Conservation (phyloP, 1,140 invertebrate genomes). For the Planococcus citri region DNA sequence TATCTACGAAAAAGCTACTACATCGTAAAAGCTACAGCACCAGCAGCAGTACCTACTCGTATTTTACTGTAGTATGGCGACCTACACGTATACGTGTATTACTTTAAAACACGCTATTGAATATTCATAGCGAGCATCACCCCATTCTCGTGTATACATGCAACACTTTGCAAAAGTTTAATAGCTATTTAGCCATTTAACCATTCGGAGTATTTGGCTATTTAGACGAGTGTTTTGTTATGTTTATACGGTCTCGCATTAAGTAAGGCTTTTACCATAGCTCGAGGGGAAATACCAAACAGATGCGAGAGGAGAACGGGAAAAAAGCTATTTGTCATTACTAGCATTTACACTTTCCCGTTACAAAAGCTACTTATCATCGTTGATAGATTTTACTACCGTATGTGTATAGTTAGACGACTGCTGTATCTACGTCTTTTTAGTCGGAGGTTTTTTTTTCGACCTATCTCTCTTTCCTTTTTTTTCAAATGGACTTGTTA, state of each 20-base stretch:
- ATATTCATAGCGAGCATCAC: not conserved
- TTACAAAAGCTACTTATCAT: constrained; percentile 7
- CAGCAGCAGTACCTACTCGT: too few species aligned
- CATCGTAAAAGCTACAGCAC: not conserved
- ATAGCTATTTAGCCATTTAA: constrained; percentile 4
- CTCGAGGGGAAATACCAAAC: not conserved
- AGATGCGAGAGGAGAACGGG: not conserved
- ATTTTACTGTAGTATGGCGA: too few species aligned
- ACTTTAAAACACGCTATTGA: not conserved
- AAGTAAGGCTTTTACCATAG: not conserved
- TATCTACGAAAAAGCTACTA: too few species aligned
- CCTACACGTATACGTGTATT: not conserved
- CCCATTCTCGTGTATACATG: not conserved
- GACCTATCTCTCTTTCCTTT: not conserved
- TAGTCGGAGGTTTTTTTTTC: not conserved
- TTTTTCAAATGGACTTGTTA: too few species aligned
- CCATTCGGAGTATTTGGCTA: constrained; percentile 1
- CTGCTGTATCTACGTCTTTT: too few species aligned
- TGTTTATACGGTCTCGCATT: constrained; percentile 6
- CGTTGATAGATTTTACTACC: constrained; percentile 6
- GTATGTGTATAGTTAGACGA: not conserved
- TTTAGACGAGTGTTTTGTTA: constrained; percentile 7
- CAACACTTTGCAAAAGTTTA: constrained; percentile 3
- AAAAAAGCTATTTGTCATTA: constrained; percentile 8
- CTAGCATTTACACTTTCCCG: not conserved